Conservation (phyloP, 2,113 vertebrate species). For the Carettochelys insculpta region DNA sequence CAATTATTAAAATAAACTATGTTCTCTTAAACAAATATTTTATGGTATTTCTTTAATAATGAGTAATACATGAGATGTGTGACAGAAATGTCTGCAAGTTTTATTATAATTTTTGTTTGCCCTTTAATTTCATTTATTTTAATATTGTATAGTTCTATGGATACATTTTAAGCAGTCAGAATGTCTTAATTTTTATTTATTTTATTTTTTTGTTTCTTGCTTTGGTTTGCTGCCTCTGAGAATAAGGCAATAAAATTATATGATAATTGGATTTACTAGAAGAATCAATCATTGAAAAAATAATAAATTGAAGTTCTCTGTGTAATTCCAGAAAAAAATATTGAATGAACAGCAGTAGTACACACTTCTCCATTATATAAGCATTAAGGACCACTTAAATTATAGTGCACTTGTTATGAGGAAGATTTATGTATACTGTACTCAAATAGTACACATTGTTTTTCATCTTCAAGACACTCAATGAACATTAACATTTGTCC, state of each 20-base stretch:
- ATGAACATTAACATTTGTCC: no score
- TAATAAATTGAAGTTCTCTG: not conserved
- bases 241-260: not conserved
- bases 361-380: not conserved
- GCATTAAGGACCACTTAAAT: not conserved
- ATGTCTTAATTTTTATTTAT: no score
- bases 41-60: not conserved
- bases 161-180: not conserved
- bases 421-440: no score
- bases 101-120: not conserved
- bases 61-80: not conserved
- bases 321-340: not conserved
- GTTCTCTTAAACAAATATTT: not conserved
- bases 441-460: no score
- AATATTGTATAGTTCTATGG: not conserved
- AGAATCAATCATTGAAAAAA: not conserved
- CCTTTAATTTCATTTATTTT: not conserved
- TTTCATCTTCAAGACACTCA: no score
- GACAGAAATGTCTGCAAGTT: not conserved
- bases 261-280: not conserved
- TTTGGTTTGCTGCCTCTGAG: not conserved
- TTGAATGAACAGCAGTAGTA: not conserved
- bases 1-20: not conserved
- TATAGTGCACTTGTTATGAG: no score
- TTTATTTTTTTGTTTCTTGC: not conserved